Evolutionary conservation across 2,888 invertebrate species (phyloP), one percentile per base, ranked within the genome.

Genomic region (Digitonthophagus gazella): DNA sequence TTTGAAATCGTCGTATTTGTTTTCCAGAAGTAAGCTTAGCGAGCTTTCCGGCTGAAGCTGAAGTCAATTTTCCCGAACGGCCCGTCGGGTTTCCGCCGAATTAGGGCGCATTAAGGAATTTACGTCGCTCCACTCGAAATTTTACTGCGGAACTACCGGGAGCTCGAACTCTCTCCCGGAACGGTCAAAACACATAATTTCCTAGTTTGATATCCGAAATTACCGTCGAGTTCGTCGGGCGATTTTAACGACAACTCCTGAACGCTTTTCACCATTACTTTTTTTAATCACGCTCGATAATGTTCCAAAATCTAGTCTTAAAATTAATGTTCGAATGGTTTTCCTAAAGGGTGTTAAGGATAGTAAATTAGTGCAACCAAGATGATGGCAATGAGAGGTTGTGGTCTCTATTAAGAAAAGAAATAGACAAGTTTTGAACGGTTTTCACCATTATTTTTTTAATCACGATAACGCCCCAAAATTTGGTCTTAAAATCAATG

Each of bases 371-470:
- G 28, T 44, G 28, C 8, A 8, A 2, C 28, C 11, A 44, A 44
- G 28, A 44, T 15, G 64, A 22, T 11, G 64, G 22, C 28, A 64
- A 64, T 20, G 28, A 16, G 18, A 44, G 65, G 18, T n/a, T n/a
- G n/a, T 54, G 44, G 54, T 54, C 69, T 71, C 70, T 70, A 71
- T 67, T 70, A 71, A 72, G 69, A 74, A 76, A 77, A 77, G 78
- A 78, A 78, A 78, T 76, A 76, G 73, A n/a, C n/a, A n/a, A n/a
- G n/a, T n/a, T n/a, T n/a, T n/a, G n/a, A n/a, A n/a, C n/a, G n/a
- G n/a, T n/a, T n/a, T n/a, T n/a, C n/a, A n/a, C n/a, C n/a, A n/a
- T n/a, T n/a, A n/a, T n/a, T n/a, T n/a, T n/a, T n/a, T n/a, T n/a
- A n/a, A n/a, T 4, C 22, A 22, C 22, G 3, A 22, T 22, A 22